A percentile compares a stretch with the other conserved stretches of the same genome.
Evolutionary conservation across 2,888 invertebrate genomes (phyloP).

Genomic region (Petrophora chlorosata): DNA sequence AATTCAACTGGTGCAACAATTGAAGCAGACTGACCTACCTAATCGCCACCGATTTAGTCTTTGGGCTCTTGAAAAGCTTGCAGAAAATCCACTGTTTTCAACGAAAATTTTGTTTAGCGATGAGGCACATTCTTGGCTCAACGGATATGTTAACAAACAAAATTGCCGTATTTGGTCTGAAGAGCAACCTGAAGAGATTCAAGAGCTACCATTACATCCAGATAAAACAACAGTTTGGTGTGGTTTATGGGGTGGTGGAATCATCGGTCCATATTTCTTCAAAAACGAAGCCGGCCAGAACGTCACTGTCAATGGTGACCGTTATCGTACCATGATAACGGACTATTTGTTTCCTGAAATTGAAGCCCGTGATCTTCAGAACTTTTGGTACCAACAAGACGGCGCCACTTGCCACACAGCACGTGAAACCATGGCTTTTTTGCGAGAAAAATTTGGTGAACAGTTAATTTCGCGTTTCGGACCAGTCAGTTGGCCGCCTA

Average conservation of each 20-base stretch:
- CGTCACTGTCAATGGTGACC: slow-evolving; percentile 47
- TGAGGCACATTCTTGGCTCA: slow-evolving; percentile 7
- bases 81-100: not conserved
- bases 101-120: slow-evolving; percentile 8
- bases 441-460: slow-evolving; percentile 19
- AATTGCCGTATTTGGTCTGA: slow-evolving; percentile 15
- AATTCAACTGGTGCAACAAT: slow-evolving; percentile 29
- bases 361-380: slow-evolving; percentile 28
- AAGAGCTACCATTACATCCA: slow-evolving; percentile 1
- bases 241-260: slow-evolving; percentile 50
- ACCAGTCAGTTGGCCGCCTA: not conserved
- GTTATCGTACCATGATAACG: slow-evolving; percentile 42
- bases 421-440: slow-evolving; percentile 39
- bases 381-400: slow-evolving; percentile 41
- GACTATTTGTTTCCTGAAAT: slow-evolving; percentile 34
- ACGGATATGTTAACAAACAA: slow-evolving; percentile 10
- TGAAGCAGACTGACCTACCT: slow-evolving; percentile 7
- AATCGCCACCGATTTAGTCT: not conserved
- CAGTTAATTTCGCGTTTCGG: slow-evolving; percentile 29
- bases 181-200: not conserved
- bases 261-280: slow-evolving; percentile 54
- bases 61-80: not conserved
- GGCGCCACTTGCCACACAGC: slow-evolving; percentile 44
- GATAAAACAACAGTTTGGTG: slow-evolving; percentile 47
- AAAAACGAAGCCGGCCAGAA: slow-evolving; percentile 45